Evolutionary conservation across 2,113 vertebrate genomes (phyloP).

Genomic region (Pseudonaja textilis): DNA sequence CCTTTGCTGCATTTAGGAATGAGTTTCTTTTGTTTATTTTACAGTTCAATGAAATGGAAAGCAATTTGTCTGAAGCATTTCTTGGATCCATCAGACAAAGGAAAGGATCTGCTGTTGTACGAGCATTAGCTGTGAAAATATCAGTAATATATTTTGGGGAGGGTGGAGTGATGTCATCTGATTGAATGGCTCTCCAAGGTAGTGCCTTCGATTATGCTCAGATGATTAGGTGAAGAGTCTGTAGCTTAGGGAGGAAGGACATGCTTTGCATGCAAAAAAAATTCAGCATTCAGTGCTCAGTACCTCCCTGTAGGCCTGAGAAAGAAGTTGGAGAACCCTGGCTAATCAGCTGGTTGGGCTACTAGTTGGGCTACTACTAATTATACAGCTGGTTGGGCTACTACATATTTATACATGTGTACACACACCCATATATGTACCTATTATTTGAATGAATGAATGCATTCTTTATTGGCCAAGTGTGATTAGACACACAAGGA

Average conservation of each 20-base stretch:
- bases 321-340: neutral
- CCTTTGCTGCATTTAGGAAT: conserved; percentile 68
- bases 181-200: neutral
- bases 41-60: conserved; percentile 69
- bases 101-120: conserved; percentile 54
- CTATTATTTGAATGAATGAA: neutral
- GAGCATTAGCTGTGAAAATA: conserved; percentile 57
- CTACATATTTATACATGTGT: neutral
- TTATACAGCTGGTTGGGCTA: neutral
- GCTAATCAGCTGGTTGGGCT: neutral
- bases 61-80: conserved; percentile 69
- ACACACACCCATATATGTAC: neutral
- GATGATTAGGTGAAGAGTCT: neutral
- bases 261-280: neutral
- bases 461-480: too few relatives aligned
- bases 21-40: conserved; percentile 71
- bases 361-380: too few relatives aligned
- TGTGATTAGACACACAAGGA: too few relatives aligned
- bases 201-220: neutral
- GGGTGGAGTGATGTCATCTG: conserved; percentile 35
- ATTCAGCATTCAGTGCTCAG: neutral
- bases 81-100: conserved; percentile 48
- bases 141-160: conserved; percentile 41
- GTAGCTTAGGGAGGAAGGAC: neutral
- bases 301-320: neutral